Evolutionary conservation across 2,888 invertebrate genomes (phyloP).

Genomic region (Scaptomyza caliginosa): DNA sequence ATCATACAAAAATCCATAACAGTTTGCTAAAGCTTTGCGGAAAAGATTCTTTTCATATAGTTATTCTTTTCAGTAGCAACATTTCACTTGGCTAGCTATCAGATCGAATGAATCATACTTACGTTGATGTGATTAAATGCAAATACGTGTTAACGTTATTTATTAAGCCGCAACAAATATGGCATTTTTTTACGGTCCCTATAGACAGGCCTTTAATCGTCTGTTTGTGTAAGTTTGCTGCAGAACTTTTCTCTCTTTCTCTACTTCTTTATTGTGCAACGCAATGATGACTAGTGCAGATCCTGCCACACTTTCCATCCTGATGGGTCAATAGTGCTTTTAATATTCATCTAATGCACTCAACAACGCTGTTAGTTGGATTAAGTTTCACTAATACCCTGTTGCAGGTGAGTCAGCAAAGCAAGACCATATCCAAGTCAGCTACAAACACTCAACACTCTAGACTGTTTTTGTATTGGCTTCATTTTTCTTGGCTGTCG

Average conservation of each 20-base stretch:
- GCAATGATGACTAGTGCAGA: conserved; percentile 33
- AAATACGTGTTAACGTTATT: conserved; percentile 13
- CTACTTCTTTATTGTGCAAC: conserved; percentile 54
- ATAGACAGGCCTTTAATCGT: too few relatives aligned
- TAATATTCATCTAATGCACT: conserved; percentile 79
- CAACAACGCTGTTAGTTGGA: conserved; percentile 33
- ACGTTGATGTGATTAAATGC: conserved; percentile 37
- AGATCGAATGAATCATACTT: conserved; percentile 12
- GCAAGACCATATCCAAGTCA: too few relatives aligned
- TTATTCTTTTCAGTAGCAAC: background rate
- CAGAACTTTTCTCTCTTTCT: conserved; percentile 15
- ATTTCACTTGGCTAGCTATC: conserved; percentile 7
- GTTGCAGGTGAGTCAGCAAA: background rate
- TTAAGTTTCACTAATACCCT: conserved; percentile 11
- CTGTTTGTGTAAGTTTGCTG: background rate
- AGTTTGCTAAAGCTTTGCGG: too few relatives aligned
- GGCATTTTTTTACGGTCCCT: background rate
- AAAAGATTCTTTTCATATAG: too few relatives aligned
- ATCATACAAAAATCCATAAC: too few relatives aligned
- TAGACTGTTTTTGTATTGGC: conserved; percentile 34
- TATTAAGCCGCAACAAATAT: conserved; percentile 10
- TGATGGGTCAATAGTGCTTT: conserved; percentile 58
- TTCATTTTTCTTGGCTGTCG: conserved; percentile 56
- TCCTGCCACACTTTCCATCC: conserved; percentile 29
- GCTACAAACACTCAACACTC: too few relatives aligned